Percentiles rank a stretch among this genome's conserved stretches.
Evolutionary conservation across 2,888 invertebrate species (phyloP).

Genomic region (Eupithecia subumbrata): DNA sequence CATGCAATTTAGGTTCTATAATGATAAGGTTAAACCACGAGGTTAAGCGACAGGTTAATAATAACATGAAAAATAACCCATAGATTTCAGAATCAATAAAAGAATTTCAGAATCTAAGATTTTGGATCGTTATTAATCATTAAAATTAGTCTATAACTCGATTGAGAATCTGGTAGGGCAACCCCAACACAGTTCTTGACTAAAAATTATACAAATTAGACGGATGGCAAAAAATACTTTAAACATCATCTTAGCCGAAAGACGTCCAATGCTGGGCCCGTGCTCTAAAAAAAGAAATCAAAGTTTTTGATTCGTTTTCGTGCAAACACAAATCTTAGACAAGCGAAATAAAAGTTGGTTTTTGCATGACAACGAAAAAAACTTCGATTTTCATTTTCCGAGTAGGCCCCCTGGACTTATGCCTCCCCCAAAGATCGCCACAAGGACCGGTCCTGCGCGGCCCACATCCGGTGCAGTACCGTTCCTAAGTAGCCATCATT

Average conservation of each 20-base stretch:
- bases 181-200: background rate
- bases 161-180: background rate
- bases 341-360: too few species aligned
- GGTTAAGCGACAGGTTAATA: background rate
- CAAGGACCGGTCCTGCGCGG: background rate
- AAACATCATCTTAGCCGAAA: background rate
- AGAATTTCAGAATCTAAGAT: background rate
- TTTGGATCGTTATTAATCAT: background rate
- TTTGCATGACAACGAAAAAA: too few species aligned
- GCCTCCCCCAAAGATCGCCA: too few species aligned
- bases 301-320: too few species aligned
- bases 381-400: too few species aligned
- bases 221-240: background rate
- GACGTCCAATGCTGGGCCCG: background rate
- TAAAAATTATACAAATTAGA: background rate
- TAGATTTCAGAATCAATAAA: background rate
- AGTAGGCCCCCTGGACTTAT: too few species aligned
- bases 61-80: background rate
- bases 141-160: background rate
- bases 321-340: too few species aligned
- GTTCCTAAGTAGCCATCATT: background rate
- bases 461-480: background rate
- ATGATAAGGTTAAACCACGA: background rate
- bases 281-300: too few species aligned
- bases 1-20: background rate